Base-by-base conservation (phyloP, 2,888 invertebrate genomes). In the Xanthia icteritia region DNA sequence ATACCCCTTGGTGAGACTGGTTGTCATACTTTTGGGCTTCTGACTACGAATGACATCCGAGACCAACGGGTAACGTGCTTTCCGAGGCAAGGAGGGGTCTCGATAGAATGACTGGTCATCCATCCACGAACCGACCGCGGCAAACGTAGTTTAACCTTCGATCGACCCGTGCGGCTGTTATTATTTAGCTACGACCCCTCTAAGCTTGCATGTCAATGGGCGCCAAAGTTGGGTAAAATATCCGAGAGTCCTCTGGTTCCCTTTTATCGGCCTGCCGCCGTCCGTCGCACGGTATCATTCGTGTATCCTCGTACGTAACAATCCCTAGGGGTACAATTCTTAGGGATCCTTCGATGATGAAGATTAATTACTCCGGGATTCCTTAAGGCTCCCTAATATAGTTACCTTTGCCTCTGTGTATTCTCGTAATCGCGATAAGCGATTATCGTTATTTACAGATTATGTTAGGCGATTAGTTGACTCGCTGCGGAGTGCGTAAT, bases 311-410 rank as follows among this genome's bases (percentile, higher is more conserved):
- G 64, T 75, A 76, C 75, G 77, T 77, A 85, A 66, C 87, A 83
- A 86, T 88, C 81, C 83, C 78, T 77, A 85, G 84, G n/a, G n/a
- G n/a, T n/a, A 84, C 86, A 88, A 85, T 86, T 84, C 85, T 15
- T 63, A 84, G 81, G 79, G 77, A 82, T 76, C 76, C 72, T 77
- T 80, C 77, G 75, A 87, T 90, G 90, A 92, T 89, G 88, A 90
- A 91, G 92, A 92, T 92, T 90, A 92, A 92, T 92, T 90, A 89
- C 87, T 77, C 36, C 36, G 64, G 85, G 74, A 73, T 80, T 83
- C 86, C 86, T 81, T 77, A 74, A 63, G 83, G 83, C 73, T 73
- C 83, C 75, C 80, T 83, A 69, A 86, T 86, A 87, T 86, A 84
- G 87, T 86, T 89, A 89, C 89, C 86, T 87, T 87, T 86, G 84